phyloP scores from a whole-genome alignment of 2,888 invertebrate species.

The Deilephila porcellus region DNA sequence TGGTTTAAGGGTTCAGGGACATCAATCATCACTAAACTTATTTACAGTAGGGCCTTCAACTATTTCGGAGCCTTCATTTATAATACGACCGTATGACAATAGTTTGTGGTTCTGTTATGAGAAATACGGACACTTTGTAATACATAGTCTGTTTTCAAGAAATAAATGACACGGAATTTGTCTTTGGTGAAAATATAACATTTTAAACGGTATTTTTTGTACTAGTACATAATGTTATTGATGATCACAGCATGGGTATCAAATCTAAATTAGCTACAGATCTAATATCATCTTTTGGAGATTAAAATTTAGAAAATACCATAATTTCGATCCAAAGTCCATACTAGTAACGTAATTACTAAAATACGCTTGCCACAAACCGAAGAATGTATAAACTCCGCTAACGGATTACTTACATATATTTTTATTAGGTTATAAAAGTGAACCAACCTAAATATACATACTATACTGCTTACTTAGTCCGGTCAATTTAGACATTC shows the following conservation, averaged over 20 bases:
- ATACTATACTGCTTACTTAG: neutral
- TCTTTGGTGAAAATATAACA: neutral
- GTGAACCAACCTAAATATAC: neutral
- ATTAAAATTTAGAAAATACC: no score
- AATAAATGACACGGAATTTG: neutral
- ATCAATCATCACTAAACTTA: slow-evolving; percentile 11
- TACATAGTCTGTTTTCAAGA: neutral
- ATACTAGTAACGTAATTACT: no score
- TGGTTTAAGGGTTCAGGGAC: neutral
- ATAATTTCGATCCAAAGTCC: no score
- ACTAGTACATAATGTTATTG: no score
- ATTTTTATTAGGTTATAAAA: slow-evolving; percentile 12
- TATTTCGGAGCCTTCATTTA: neutral
- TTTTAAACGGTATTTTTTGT: no score
- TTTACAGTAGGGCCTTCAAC: neutral
- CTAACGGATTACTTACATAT: neutral
- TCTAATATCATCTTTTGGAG: no score
- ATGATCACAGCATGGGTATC: no score
- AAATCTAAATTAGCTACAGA: no score
- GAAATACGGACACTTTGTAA: neutral
- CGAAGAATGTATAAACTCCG: neutral
- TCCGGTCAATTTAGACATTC: no score
- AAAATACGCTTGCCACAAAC: no score
- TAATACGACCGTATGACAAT: slow-evolving; percentile 5
- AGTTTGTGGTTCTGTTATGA: neutral